Conservation (phyloP, 2,113 vertebrate genomes). For the Halichoeres trimaculatus region DNA sequence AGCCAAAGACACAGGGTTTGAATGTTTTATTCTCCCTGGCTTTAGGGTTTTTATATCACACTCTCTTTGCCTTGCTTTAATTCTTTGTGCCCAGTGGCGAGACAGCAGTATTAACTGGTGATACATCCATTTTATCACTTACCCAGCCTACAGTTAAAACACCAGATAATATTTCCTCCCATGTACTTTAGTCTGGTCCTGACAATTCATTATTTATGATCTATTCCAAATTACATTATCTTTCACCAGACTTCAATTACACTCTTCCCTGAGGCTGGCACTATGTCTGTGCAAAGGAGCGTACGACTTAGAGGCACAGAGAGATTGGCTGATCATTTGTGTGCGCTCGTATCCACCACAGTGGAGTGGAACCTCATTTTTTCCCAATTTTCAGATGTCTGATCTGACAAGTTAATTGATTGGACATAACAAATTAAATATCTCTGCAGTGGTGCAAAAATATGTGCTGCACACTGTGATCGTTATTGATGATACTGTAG, state of each 20-base stretch:
- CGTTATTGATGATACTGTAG: constrained; percentile 54
- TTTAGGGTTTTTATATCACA: constrained; percentile 33
- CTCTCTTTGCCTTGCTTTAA: constrained; percentile 60
- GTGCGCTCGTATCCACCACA: constrained; percentile 32
- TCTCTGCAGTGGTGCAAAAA: constrained; percentile 48
- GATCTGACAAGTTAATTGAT: constrained; percentile 71
- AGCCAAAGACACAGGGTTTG: constrained; percentile 17
- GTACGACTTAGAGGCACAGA: constrained; percentile 1
- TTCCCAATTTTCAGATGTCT: constrained; percentile 50
- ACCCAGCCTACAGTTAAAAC: constrained; percentile 76
- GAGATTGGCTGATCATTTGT: constrained; percentile 45
- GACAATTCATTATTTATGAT: constrained; percentile 82
- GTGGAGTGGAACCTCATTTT: constrained; percentile 50
- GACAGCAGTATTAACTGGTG: constrained; percentile 74
- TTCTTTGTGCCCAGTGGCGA: constrained; percentile 64
- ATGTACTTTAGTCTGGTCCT: constrained; percentile 73
- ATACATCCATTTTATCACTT: constrained; percentile 75
- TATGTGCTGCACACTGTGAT: constrained; percentile 41
- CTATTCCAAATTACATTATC: constrained; percentile 83
- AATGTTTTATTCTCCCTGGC: constrained; percentile 34
- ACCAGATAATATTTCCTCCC: constrained; percentile 82
- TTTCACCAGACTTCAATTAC: constrained; percentile 82
- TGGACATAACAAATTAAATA: constrained; percentile 61
- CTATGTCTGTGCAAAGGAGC: constrained; percentile 44
- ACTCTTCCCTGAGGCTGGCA: constrained; percentile 72